These are phyloP conservation scores for Dipodomys ordii DNA, from an alignment of 2,113 vertebrate species.

Conservation along the genomic window DNA sequence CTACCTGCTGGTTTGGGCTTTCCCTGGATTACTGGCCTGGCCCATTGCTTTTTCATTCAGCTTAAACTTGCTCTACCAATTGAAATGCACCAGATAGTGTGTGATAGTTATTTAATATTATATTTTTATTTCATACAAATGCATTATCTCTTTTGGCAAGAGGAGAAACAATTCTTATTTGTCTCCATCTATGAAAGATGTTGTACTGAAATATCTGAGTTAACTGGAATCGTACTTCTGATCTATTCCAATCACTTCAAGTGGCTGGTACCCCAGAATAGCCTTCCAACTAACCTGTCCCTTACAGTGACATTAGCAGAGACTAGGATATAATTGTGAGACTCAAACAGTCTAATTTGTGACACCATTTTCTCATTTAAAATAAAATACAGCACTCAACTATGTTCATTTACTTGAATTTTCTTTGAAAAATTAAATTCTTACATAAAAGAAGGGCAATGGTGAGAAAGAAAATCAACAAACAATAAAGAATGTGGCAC, in stretches of 20 bases:
- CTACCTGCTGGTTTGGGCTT: background rate
- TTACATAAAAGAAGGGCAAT: background rate
- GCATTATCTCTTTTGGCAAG: background rate
- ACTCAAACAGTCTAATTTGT: background rate
- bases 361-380: background rate
- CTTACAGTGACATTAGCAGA: background rate
- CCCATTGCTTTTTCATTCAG: background rate
- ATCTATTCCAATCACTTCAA: constrained; percentile 16
- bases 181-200: background rate
- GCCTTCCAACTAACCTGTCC: background rate
- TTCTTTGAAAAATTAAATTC: background rate
- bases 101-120: background rate
- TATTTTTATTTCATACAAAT: constrained; percentile 28
- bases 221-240: background rate
- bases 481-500: background rate
- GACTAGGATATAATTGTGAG: background rate
- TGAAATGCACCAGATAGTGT: background rate
- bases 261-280: background rate
- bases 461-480: background rate
- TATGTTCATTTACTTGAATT: background rate
- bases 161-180: background rate
- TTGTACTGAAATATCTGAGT: background rate
- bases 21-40: background rate
- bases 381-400: background rate
- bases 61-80: background rate